Evolutionary conservation across 2,797 vertebrate genomes (phyloP).

Genomic region (Muscicapa comitata): DNA sequence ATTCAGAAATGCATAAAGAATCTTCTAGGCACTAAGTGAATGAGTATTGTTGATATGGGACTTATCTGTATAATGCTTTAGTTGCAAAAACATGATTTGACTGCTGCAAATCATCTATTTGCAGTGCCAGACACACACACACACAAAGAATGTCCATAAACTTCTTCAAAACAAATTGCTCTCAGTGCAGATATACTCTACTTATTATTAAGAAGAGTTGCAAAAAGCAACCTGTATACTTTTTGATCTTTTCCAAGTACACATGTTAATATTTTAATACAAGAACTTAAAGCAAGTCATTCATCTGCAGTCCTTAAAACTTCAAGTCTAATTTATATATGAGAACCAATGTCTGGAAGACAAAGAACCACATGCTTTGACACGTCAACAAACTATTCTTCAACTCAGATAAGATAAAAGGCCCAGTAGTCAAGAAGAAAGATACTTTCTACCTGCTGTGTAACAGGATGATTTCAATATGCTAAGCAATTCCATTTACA

Average conservation of each 20-base stretch:
- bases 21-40: conserved; percentile 10
- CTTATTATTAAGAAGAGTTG: not conserved
- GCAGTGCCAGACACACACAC: not conserved
- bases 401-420: not conserved
- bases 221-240: not conserved
- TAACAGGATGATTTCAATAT: not conserved
- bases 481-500: not conserved
- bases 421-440: not conserved
- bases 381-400: not conserved
- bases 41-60: not conserved
- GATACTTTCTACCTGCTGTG: not conserved
- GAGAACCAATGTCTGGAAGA: not conserved
- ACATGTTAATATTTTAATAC: not conserved
- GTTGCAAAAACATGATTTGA: not conserved
- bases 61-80: not conserved
- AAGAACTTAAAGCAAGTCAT: not conserved
- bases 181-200: not conserved
- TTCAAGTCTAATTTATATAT: not conserved
- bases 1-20: conserved; percentile 47
- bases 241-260: not conserved
- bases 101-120: not conserved
- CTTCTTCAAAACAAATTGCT: not conserved
- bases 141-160: not conserved
- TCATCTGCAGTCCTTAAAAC: not conserved
- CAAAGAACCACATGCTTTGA: not conserved